These are phyloP conservation scores for Heliconius congener DNA, from an alignment of 1,140 invertebrate genomes.

Conservation along the genomic window DNA sequence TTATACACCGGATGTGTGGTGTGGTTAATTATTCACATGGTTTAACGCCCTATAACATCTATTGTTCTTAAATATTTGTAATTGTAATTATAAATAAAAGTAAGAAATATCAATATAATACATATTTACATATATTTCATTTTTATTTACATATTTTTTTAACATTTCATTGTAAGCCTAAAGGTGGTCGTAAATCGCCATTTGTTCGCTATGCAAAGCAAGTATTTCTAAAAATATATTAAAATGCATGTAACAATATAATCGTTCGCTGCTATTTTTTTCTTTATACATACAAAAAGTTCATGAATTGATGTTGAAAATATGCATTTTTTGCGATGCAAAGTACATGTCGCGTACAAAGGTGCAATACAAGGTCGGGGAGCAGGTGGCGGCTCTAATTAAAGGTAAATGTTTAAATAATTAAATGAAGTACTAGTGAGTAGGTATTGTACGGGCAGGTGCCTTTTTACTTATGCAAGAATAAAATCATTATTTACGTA, in stretches of 20 bases:
- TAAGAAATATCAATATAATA: neutral
- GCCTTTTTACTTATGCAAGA: slow-evolving; percentile 60
- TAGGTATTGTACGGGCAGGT: slow-evolving; percentile 56
- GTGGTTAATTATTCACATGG: neutral
- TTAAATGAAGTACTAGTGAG: slow-evolving; percentile 60
- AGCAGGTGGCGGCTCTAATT: slow-evolving; percentile 74
- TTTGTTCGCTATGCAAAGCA: slow-evolving; percentile 41
- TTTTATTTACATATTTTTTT: neutral
- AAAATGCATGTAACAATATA: slow-evolving; percentile 42
- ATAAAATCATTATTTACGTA: slow-evolving; percentile 76
- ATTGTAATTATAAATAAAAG: too few species aligned
- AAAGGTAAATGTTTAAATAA: slow-evolving; percentile 80
- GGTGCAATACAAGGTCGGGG: slow-evolving; percentile 71
- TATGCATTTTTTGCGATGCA: slow-evolving; percentile 68
- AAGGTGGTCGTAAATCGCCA: slow-evolving; percentile 24
- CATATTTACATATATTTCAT: neutral
- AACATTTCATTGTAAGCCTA: neutral
- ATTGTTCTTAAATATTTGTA: neutral
- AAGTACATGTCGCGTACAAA: slow-evolving; percentile 69
- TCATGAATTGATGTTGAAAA: slow-evolving; percentile 60
- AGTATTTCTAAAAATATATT: slow-evolving; percentile 29
- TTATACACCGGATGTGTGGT: neutral
- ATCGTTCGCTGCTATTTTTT: slow-evolving; percentile 35
- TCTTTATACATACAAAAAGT: slow-evolving; percentile 35
- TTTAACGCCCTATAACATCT: neutral